Conservation (phyloP, 2,888 invertebrate species). For the Mechanitis mazaeus region DNA sequence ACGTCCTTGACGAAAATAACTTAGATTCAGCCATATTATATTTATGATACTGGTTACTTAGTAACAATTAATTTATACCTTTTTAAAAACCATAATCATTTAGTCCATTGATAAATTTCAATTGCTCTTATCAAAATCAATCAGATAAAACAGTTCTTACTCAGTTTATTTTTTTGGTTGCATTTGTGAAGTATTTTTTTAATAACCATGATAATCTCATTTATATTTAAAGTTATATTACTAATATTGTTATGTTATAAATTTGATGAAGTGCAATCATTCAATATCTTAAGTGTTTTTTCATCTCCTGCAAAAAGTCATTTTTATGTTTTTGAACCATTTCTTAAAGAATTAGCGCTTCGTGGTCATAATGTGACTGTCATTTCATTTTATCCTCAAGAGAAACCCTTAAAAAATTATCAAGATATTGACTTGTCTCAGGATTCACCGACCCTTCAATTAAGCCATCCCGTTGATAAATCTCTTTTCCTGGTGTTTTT, state of each 20-base stretch:
- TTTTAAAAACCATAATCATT: no score
- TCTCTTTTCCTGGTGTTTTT: constrained; percentile 20
- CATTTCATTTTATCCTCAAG: constrained; percentile 78
- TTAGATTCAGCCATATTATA: no score
- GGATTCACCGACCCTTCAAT: constrained; percentile 30
- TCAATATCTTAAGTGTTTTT: constrained; percentile 79
- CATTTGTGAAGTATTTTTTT: no score
- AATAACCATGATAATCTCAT: constrained; percentile 2
- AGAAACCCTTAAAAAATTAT: constrained; percentile 69
- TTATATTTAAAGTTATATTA: constrained; percentile 9
- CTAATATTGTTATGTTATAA: background rate
- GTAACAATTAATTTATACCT: no score
- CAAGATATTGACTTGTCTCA: constrained; percentile 73
- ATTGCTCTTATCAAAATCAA: constrained; percentile 10
- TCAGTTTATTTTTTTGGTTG: no score
- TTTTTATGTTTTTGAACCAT: constrained; percentile 78
- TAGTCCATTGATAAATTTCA: no score
- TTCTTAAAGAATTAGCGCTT: constrained; percentile 75
- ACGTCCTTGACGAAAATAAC: no score
- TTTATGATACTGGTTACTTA: no score
- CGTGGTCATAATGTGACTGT: constrained; percentile 82
- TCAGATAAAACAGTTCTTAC: no score
- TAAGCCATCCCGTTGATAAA: constrained; percentile 23
- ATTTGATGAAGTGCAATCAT: constrained; percentile 28
- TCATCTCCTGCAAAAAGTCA: constrained; percentile 82